These are phyloP conservation scores for Tragelaphus oryx DNA, from an alignment of 2,797 vertebrate species.

Conservation along the genomic window DNA sequence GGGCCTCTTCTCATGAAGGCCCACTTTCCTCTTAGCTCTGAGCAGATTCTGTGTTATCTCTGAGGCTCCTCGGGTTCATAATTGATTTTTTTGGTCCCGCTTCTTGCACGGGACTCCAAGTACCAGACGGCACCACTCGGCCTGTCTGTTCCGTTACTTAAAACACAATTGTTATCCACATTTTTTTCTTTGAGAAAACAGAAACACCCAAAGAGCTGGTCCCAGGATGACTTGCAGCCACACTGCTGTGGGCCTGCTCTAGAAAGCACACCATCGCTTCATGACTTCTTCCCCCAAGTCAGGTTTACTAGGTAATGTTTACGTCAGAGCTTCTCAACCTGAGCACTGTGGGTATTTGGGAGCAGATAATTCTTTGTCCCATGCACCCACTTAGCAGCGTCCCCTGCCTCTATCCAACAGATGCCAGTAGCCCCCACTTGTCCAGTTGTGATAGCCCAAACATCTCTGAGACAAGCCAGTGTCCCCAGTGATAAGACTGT, in stretches of 20 bases:
- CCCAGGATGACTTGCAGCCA: not conserved
- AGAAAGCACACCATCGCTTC: not conserved
- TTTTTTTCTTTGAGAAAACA: not conserved
- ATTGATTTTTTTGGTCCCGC: not conserved
- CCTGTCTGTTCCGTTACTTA: not conserved
- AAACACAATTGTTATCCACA: not conserved
- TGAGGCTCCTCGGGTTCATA: not conserved
- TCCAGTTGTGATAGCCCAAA: not conserved
- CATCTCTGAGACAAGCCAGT: not conserved
- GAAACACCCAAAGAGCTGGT: not conserved
- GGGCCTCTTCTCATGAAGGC: not conserved
- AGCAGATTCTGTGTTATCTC: not conserved
- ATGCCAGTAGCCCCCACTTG: not conserved
- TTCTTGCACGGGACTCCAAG: not conserved
- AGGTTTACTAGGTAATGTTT: not conserved
- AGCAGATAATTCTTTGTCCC: not conserved
- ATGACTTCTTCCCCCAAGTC: not conserved
- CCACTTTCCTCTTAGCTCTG: not conserved
- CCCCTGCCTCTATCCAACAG: not conserved
- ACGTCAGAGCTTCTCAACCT: not conserved
- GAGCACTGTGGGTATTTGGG: not conserved
- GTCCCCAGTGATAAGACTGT: not conserved
- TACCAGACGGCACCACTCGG: not conserved
- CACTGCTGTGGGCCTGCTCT: not conserved
- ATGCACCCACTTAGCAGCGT: fast-evolving